A percentile compares a stretch with the other conserved stretches of the same genome.
phyloP scores from a whole-genome alignment of 1,140 invertebrate species.

The Papilio dardanus region DNA sequence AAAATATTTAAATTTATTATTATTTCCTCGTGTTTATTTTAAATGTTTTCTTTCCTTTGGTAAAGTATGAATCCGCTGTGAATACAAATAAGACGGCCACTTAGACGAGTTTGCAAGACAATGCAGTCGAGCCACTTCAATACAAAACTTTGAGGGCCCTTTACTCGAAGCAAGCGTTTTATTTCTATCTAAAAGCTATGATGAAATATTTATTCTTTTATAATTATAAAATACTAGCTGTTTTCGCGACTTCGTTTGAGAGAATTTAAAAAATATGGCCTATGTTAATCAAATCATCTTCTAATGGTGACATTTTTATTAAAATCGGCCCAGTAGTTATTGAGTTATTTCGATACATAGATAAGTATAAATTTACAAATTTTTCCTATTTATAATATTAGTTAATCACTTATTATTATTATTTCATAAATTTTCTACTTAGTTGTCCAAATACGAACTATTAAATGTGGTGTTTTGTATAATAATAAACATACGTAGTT shows the following conservation, averaged over 20 bases:
- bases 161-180: not conserved
- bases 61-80: not conserved
- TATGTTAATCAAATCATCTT: no score
- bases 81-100: slow-evolving; percentile 22
- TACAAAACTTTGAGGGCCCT: slow-evolving; percentile 1
- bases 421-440: no score
- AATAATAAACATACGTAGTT: not conserved
- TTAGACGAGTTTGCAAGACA: slow-evolving; percentile 21
- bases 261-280: no score
- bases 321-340: no score
- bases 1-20: slow-evolving; percentile 32
- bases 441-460: not conserved
- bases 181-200: not conserved
- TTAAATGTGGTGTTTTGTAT: not conserved
- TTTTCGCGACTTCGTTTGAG: no score
- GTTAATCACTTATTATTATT: no score
- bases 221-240: no score
- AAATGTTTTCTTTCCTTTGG: slow-evolving; percentile 23
- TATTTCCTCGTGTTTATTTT: slow-evolving; percentile 21
- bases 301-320: no score
- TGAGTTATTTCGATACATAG: no score
- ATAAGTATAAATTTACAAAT: no score
- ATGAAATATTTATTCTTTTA: not conserved
- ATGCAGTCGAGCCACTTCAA: slow-evolving; percentile 18
- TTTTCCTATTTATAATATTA: no score